A percentile compares a stretch with the other conserved stretches of the same genome.
These are phyloP conservation scores for Peromyscus polionotus DNA, from an alignment of 2,113 vertebrate species.

Conservation along the genomic window DNA sequence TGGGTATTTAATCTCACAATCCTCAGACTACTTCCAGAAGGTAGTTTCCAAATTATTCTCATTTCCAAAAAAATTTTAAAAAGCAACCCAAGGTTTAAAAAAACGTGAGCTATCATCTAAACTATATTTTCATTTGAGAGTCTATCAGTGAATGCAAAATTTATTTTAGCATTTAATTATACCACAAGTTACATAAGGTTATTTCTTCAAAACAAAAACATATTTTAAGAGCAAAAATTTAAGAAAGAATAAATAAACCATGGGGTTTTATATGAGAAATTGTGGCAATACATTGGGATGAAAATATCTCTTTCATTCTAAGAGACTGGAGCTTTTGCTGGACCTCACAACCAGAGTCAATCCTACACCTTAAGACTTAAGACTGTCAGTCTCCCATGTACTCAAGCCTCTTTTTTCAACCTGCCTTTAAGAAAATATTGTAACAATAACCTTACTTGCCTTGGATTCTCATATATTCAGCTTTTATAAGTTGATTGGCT, in stretches of 20 bases:
- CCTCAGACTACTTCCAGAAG: slow-evolving; percentile 7
- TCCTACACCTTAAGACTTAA: neutral
- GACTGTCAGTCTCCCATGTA: neutral
- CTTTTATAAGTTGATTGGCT: neutral
- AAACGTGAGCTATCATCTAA: neutral
- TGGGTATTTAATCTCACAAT: neutral
- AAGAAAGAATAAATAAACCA: neutral
- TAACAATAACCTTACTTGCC: neutral
- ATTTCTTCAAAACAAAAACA: slow-evolving; percentile 3
- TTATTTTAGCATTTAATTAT: neutral
- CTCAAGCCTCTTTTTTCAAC: neutral
- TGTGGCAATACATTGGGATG: neutral
- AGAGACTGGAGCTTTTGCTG: neutral
- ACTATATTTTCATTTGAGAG: neutral
- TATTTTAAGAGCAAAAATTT: neutral
- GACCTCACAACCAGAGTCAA: neutral
- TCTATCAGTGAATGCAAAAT: neutral
- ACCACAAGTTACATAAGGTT: neutral
- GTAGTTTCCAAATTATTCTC: neutral
- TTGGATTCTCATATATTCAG: neutral
- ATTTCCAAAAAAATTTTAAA: neutral
- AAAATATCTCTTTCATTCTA: neutral
- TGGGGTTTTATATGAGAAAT: neutral
- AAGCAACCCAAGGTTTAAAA: neutral
- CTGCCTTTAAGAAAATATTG: neutral